Base-by-base conservation (phyloP, 2,797 vertebrate species). In the Lycodopsis pacificus region DNA sequence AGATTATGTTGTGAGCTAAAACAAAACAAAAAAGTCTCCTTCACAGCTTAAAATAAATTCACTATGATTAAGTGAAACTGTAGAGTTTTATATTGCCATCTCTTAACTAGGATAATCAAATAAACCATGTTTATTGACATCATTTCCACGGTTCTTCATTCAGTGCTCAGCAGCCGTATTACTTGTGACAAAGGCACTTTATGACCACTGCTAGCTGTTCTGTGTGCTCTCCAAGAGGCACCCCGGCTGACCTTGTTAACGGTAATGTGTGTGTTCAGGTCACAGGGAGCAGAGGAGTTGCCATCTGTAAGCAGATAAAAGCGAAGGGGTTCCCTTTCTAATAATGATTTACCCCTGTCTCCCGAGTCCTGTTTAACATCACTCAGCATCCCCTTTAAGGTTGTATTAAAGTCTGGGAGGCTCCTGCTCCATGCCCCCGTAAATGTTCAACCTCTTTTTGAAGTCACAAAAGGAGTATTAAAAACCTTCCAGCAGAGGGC, bases 251-350 rank as follows among this genome's bases (percentile, higher is more conserved):
- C 83, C 83, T 81, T 86, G 81, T 87, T 87, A 77, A 80, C 10
- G 25, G 11, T 86, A 85, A 89, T 87, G 77, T 89, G 84, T 89
- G 88, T 82, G 87, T 87, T 74, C 77, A 84, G 88, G 83, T 91
- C 83, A 88, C 59, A 62, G 42, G 62, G 75, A 88, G 74, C 76
- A 57, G 76, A 68, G 68, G 66, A 75, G 76, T 58, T 80, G 84
- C 89, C 85, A 81, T 86, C 69, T 83, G 82, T 72, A 53, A 42
- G 73, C 77, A 80, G 85, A 91, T 85, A 76, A 89, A 91, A 90
- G 84, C 71, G 25, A 51, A 84, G 66, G 53, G 73, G 40, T 65
- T 79, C 79, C 58, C 77, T 71, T 65, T 68, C 77, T 82, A 72
- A 80, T 79, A 76, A 79, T 76, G 81, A 89, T 92, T 83, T 82